Base-by-base conservation (phyloP, 2,888 invertebrate species). In the Eupithecia vulgata region DNA sequence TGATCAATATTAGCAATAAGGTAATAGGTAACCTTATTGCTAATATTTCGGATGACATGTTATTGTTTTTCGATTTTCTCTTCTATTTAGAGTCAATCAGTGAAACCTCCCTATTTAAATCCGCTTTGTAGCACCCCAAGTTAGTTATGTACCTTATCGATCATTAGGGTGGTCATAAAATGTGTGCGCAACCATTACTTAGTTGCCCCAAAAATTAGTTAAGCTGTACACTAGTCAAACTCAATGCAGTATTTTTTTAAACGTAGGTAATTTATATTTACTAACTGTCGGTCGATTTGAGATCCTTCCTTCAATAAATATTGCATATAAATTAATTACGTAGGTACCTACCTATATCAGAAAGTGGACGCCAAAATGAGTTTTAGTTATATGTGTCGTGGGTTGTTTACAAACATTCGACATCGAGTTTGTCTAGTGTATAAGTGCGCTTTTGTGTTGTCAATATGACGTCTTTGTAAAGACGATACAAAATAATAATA, bases 71-170 rank as follows among this genome's bases (percentile, higher is more conserved):
- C 17, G 3, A 34, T 61, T 34, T 61, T 34, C 7, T 17, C 34
- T 34, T 34, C 34, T 25, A 25, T 57, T 34, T 34, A 61, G 4
- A 5, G 61, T 52, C 17, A 34, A 61, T 61, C 34, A 34, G 61
- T 13, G 25, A 34, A 21, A 48, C 69, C 45, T 10, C 25, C 34
- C 34, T 68, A n/a, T n/a, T 42, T 42, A 52, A n/a, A 64, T 15
- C 21, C 17, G 21, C 30, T 61, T 71, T 37, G 64, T 25, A 65
- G 40, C 57, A 68, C 70, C 67, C 70, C 8, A 64, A 48, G 64
- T 70, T 67, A 70, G 65, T 59, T 57, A n/a, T n/a, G n/a, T n/a
- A 65, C 65, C 30, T 70, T 68, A 77, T 77, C 67, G 75, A 76
- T 72, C 67, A 66, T n/a, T 30, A 15, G 42, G 70, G 68, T 62